These are phyloP conservation scores for Anorthoa munda DNA, from an alignment of 2,888 invertebrate genomes.

Conservation along the genomic window DNA sequence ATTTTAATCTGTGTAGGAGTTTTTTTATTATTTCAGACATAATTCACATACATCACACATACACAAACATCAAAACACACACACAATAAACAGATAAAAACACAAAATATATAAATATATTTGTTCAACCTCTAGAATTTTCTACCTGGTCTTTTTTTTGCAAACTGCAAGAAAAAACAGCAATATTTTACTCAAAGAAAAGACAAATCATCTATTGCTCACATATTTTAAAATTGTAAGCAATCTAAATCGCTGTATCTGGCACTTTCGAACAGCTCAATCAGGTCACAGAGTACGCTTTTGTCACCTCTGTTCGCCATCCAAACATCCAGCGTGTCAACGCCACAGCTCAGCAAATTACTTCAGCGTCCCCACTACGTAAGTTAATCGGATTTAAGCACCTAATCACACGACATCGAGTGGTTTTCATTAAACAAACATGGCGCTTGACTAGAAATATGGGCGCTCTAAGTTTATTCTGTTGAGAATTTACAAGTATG, in stretches of 20 bases:
- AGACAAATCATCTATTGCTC: not conserved
- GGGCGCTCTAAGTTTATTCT: conserved; percentile 23
- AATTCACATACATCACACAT: too few relatives aligned
- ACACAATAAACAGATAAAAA: too few relatives aligned
- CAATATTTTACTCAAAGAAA: too few relatives aligned
- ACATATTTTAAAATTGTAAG: not conserved
- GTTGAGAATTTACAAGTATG: not conserved
- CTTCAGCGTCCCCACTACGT: conserved; percentile 42
- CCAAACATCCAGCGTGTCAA: conserved; percentile 30
- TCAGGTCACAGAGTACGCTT: not conserved
- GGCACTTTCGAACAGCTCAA: not conserved
- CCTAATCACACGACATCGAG: conserved; percentile 56
- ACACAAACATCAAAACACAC: too few relatives aligned
- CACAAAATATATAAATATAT: too few relatives aligned
- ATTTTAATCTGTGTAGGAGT: not conserved
- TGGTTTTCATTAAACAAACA: conserved; percentile 52
- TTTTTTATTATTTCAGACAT: too few relatives aligned
- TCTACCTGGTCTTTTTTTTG: not conserved
- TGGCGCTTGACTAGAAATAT: conserved; percentile 25
- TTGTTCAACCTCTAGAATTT: not conserved
- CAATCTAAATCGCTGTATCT: not conserved
- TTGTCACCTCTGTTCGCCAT: conserved; percentile 8
- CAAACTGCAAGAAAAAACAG: not conserved
- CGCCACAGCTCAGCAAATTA: conserved; percentile 49
- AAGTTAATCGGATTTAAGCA: conserved; percentile 64